Evolutionary conservation across 2,797 vertebrate species (phyloP), one percentile per base, ranked within the genome.

Genomic region (Lithobates pipiens): DNA sequence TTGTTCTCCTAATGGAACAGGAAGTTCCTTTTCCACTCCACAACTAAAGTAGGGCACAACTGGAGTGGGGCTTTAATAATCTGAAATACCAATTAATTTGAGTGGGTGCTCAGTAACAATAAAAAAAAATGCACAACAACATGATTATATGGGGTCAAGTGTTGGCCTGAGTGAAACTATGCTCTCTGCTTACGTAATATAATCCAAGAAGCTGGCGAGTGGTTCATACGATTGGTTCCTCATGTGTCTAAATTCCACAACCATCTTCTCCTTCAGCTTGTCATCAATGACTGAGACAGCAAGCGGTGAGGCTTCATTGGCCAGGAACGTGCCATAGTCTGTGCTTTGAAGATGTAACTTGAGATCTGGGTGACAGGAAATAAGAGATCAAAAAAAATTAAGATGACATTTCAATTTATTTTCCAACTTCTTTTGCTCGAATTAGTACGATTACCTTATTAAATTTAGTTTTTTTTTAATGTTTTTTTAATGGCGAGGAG

Each of bases 181-280:
- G 15, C 8, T 25, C 50, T 54, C 13, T 69, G 92, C 95, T 94
- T 91, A 99, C 98, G 98, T 99, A 91, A 99, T 99, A 67, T 97
- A 99, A 91, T 99, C 98, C 96, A 99, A 95, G 89, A 99, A 99
- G 90, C 97, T 99, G 67, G 98, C 97, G 25, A 99, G 94, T 0
- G 98, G 98, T 89, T 99, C 98, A 0, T 99, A 99, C 0, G 98
- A 98, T 0, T 99, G 98, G 93, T 99, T 99, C 92, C 98, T 96
- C 98, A 99, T 99, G 92, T 99, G 98, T 73, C 97, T 96, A 84
- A 99, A 99, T 93, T 99, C 98, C 73, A 99, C 97, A 86, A 99
- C 98, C 98, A 99, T 99, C 94, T 99, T 99, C 93, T 99, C 98
- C 92, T 99, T 99, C 91, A 99, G 95, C 88, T 99, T 99, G 94